Base-by-base conservation (phyloP, 2,797 vertebrate species). In the Tapera naevia region DNA sequence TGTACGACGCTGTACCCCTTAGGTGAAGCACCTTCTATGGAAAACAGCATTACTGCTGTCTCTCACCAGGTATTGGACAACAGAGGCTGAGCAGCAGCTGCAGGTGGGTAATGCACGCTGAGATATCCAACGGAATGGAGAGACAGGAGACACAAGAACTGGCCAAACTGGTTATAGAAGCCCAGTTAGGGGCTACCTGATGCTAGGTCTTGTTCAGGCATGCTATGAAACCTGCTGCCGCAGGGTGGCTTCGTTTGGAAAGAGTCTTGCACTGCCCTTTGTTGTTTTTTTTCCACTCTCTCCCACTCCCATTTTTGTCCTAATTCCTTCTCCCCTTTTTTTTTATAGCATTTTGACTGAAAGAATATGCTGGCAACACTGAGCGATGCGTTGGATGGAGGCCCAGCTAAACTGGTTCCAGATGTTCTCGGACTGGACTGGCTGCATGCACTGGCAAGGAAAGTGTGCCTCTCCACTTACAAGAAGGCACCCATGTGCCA, bases 401-500 rank as follows among this genome's bases (percentile, higher is more conserved):
- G 60, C 80, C 18, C 60, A 30, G 41, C 50, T 43, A 82, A 89
- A 82, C 91, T n/a, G 79, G 53, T 91, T 95, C 86, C 94, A 95
- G 86, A 93, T 92, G 92, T 89, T 79, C 69, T 83, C 2, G 4
- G 46, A 35, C 64, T 33, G 81, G 71, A 41, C 54, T 7, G 50
- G 15, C 50, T 1, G 6, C 4, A 39, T 0, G 13, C 17, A 1
- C 57, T 1, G 39, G 18, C 2, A 82, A 91, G 72, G 71, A 28
- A 13, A 74, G 54, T 1, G 46, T 73, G 66, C 33, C 41, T 79
- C 64, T 30, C 15, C 5, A 14, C 56, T 27, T 30, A 30, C 24
- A n/a, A 70, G 80, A 56, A 74, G 76, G 76, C 94, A 71, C 70
- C 89, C 95, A 92, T 91, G 86, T 94, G 90, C 92, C 88, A 74